Evolutionary conservation across 2,797 vertebrate species (phyloP).

Genomic region (Spea hammondii): DNA sequence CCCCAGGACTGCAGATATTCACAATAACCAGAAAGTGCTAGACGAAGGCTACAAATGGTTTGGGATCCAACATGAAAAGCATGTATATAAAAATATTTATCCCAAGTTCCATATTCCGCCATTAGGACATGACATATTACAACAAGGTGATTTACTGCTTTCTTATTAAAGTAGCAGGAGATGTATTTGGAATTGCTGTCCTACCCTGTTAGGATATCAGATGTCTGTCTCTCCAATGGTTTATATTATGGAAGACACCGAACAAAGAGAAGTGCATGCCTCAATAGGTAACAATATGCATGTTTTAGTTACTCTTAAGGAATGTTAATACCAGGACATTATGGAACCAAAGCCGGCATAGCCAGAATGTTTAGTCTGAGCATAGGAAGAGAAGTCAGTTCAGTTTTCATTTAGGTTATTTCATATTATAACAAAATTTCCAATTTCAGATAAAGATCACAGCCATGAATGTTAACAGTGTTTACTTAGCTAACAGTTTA

Average conservation of each 20-base stretch:
- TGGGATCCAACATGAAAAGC: too few species aligned
- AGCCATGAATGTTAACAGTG: neutral
- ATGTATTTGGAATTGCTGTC: neutral
- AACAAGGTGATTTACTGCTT: neutral
- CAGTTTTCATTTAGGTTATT: neutral
- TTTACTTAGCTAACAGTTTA: constrained; percentile 4
- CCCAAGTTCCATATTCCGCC: too few species aligned
- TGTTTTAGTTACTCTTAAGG: constrained; percentile 14
- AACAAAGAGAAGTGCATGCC: constrained; percentile 13
- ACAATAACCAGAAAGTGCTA: too few species aligned
- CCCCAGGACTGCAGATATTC: too few species aligned
- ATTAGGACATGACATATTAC: too few species aligned
- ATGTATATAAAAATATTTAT: too few species aligned
- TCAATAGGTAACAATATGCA: constrained; percentile 8
- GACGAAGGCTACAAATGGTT: too few species aligned
- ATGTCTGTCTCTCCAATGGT: constrained; percentile 2
- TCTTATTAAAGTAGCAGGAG: neutral
- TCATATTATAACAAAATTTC: neutral
- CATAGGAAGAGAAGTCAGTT: constrained; percentile 11
- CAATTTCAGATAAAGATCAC: constrained; percentile 17
- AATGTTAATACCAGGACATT: constrained; percentile 4
- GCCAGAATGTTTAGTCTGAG: constrained; percentile 5
- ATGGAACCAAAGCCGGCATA: neutral
- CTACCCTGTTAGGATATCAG: neutral
- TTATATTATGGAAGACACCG: neutral